Evolutionary conservation across 2,888 invertebrate genomes (phyloP), one percentile per base, ranked within the genome.

Genomic region (Hydrotaea diabolus): DNA sequence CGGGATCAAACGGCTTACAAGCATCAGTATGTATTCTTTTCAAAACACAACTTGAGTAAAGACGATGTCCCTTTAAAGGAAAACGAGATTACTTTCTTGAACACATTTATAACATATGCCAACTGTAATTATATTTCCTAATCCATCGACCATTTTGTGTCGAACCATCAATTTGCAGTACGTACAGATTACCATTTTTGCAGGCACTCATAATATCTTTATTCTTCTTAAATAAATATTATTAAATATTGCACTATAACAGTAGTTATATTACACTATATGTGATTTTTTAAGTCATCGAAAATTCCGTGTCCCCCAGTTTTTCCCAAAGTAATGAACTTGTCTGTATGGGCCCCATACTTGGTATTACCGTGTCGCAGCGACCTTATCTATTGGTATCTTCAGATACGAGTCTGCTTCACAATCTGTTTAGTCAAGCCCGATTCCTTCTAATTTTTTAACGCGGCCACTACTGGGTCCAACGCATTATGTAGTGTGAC

Each of bases 401-500:
- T 46, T 75, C 46, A 23, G 19, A 62, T 26, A 75, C 15, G 1
- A 75, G 23, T 62, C 17, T 75, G 75, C 46, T 75, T 62, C 2
- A 75, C 62, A 9, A 66, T 59, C 15, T 76, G 53, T 13, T 66
- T 23, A 64, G 13, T 79, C 5, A 71, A 36, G 2, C 62, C 59
- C 0, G 8, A 1, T 55, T 73, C 73, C 9, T 39, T 73, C 57
- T 23, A 53, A 46, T 75, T 62, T 46, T 75, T 23, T 26, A 62
- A 21, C 59, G 75, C 62, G 26, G 55, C 77, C 36, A 77, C 66
- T 55, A 72, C 72, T 1, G 46, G 43, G 9, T 62, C 75, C 96
- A 88, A 92, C 92, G 46, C 91, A 91, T 36, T 88, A 93, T 2
- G 89, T 90, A 69, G 49, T 21, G 69, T 69, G 23, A 69, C 69